These are phyloP conservation scores for Echinops telfairi DNA, from an alignment of 2,113 vertebrate genomes.

Conservation along the genomic window DNA sequence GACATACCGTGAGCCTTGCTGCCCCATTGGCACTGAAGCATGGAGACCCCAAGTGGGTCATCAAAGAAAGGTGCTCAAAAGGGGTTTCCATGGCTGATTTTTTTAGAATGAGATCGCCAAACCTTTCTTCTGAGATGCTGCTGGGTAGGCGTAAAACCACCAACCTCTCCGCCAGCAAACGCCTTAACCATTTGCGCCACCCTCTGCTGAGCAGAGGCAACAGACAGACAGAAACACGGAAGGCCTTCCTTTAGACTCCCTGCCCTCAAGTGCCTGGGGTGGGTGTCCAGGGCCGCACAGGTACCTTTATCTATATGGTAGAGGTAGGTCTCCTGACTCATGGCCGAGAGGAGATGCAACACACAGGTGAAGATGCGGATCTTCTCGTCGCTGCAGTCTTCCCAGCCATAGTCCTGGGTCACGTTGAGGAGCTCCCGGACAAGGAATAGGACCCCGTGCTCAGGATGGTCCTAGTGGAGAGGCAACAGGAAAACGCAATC, in stretches of 20 bases:
- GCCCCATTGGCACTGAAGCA: not conserved
- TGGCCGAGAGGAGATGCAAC: conserved; percentile 94
- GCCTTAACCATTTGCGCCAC: too few relatives aligned
- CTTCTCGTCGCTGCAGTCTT: conserved; percentile 95
- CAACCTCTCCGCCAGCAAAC: not conserved
- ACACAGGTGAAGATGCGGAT: conserved; percentile 94
- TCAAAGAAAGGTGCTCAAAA: not conserved
- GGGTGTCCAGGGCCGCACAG: fast-evolving
- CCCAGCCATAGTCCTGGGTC: conserved; percentile 98
- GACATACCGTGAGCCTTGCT: not conserved
- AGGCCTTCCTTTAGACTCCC: too few relatives aligned
- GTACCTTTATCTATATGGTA: conserved; percentile 92
- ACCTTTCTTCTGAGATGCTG: not conserved
- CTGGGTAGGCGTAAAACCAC: not conserved
- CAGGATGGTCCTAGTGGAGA: conserved; percentile 94
- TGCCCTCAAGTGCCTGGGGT: fast-evolving
- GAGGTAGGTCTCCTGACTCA: conserved; percentile 95
- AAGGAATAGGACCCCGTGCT: conserved; percentile 96
- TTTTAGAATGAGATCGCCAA: not conserved
- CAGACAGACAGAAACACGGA: not conserved
- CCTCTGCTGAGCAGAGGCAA: too few relatives aligned
- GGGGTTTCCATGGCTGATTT: not conserved
- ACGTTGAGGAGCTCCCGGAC: conserved; percentile 96
- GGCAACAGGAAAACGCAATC: not conserved
- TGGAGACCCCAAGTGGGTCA: not conserved